A percentile compares a stretch with the other conserved stretches of the same genome.
Evolutionary conservation across 2,797 vertebrate species (phyloP).

Genomic region (Trachurus trachurus): DNA sequence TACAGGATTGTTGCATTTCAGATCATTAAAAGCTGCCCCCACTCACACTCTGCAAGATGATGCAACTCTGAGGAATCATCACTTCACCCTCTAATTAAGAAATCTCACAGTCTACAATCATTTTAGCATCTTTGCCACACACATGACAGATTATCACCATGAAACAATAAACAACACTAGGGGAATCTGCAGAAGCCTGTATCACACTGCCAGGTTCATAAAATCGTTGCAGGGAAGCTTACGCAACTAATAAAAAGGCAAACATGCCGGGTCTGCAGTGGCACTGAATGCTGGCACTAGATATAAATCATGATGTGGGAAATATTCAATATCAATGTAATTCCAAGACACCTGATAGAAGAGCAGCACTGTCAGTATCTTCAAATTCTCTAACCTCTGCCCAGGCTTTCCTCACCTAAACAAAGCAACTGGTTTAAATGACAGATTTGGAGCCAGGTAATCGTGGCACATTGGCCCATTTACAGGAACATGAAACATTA

Average conservation of each 20-base stretch:
- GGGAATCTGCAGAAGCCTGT: neutral
- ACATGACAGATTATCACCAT: neutral
- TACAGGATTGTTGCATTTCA: neutral
- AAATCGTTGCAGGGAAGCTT: no score
- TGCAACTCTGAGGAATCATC: neutral
- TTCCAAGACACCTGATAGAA: neutral
- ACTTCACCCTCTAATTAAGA: neutral
- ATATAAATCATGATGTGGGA: no score
- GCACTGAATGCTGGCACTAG: no score
- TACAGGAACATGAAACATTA: neutral
- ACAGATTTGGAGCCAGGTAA: neutral
- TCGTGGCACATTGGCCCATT: slow-evolving; percentile 10
- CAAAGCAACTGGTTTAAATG: neutral
- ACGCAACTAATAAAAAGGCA: no score
- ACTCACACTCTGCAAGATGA: neutral
- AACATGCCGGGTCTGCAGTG: no score
- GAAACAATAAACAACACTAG: neutral
- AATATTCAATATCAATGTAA: no score
- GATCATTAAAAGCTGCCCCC: neutral
- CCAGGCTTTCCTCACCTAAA: neutral
- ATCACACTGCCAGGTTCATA: no score
- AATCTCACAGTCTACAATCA: neutral
- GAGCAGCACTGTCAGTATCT: neutral
- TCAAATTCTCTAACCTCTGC: neutral
- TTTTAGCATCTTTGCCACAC: neutral